phyloP scores from a whole-genome alignment of 2,888 invertebrate genomes.

The Drosophila yooni region DNA sequence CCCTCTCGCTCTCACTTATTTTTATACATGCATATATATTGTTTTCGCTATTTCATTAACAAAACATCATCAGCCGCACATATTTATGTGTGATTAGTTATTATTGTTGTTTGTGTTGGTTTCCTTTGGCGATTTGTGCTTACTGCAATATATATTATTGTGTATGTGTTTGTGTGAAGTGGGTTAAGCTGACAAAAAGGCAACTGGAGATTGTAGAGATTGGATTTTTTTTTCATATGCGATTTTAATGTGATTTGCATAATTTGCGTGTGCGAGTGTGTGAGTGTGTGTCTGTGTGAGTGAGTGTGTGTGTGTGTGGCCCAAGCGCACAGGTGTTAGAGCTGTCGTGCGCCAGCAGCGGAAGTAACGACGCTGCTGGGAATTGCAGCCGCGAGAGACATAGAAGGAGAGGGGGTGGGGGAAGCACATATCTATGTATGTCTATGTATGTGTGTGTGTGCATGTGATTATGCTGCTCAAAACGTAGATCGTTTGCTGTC shows the following conservation, averaged over 20 bases:
- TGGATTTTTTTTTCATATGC: conserved; percentile 37
- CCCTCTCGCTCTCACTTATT: conserved; percentile 25
- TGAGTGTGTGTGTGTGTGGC: conserved; percentile 31
- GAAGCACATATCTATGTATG: background rate
- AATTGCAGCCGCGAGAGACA: conserved; percentile 33
- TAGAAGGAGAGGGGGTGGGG: background rate
- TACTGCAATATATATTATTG: conserved; percentile 48
- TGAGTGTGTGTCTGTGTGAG: background rate
- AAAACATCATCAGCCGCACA: conserved; percentile 64
- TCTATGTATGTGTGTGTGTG: background rate
- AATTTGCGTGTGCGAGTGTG: conserved; percentile 42
- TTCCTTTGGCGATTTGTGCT: conserved; percentile 51
- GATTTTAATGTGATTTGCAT: conserved; percentile 73
- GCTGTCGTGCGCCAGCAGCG: conserved; percentile 53
- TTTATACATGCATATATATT: conserved; percentile 7
- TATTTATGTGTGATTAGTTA: conserved; percentile 74
- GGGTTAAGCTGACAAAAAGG: conserved; percentile 71
- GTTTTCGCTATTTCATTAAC: conserved; percentile 70
- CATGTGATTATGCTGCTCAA: conserved; percentile 29
- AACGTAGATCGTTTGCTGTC: conserved; percentile 15
- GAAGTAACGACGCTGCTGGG: conserved; percentile 51
- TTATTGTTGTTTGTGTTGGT: conserved; percentile 39
- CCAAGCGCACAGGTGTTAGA: conserved; percentile 64
- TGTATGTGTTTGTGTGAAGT: conserved; percentile 59
- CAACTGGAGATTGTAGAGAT: conserved; percentile 61